Conservation (phyloP, 2,797 vertebrate genomes). For the Vespertilio murinus region DNA sequence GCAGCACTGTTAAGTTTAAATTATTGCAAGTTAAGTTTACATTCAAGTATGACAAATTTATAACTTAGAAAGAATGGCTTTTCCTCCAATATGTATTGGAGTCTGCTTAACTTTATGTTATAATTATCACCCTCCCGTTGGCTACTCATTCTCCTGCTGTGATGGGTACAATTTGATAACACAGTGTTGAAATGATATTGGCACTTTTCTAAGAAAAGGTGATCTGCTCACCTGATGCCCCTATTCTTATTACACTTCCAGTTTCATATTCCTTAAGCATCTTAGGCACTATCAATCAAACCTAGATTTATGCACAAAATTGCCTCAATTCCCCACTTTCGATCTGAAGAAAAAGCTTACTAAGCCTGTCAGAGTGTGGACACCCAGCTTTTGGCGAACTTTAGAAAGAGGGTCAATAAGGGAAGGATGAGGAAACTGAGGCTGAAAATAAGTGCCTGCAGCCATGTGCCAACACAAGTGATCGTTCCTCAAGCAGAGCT, state of each 20-base stretch:
- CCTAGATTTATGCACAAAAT: neutral
- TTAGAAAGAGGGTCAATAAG: neutral
- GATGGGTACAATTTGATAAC: neutral
- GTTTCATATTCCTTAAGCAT: neutral
- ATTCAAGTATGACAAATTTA: neutral
- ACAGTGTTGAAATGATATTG: neutral
- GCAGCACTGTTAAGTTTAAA: neutral
- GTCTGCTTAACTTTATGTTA: neutral
- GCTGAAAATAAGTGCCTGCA: neutral
- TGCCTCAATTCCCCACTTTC: neutral
- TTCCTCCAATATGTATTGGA: neutral
- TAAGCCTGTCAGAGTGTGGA: neutral
- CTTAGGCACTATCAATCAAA: neutral
- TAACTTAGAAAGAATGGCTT: constrained; percentile 13
- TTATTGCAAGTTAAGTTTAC: neutral
- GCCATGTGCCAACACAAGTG: neutral
- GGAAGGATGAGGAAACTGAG: neutral
- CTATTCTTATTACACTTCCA: neutral
- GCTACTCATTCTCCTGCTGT: neutral
- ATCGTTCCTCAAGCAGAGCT: neutral
- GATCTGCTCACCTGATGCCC: neutral
- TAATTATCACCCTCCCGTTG: neutral
- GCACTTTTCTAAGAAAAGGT: neutral
- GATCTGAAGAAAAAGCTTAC: neutral
- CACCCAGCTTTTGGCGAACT: neutral